phyloP scores from a whole-genome alignment of 2,888 invertebrate species.

The Antitype chi region DNA sequence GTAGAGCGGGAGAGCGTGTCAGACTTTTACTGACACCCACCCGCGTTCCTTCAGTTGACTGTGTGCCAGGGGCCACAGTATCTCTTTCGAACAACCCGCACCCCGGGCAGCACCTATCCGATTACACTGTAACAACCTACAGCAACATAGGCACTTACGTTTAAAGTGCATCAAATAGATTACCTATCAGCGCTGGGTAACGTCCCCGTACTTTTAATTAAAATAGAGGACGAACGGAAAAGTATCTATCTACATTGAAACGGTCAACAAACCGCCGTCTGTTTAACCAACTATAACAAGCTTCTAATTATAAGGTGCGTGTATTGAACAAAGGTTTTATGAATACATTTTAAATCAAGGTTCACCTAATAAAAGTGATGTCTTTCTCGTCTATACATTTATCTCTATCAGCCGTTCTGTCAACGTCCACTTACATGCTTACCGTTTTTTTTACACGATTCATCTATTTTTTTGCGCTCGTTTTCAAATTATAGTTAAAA shows the following conservation, averaged over 20 bases:
- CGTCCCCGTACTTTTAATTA: slow-evolving; percentile 50
- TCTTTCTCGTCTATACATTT: not conserved
- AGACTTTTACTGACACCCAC: too few species aligned
- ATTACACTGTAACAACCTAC: not conserved
- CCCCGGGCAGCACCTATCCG: not conserved
- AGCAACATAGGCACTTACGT: not conserved
- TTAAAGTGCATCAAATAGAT: slow-evolving; percentile 38
- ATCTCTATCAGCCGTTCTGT: not conserved
- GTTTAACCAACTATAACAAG: slow-evolving; percentile 4
- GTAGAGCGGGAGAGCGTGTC: too few species aligned
- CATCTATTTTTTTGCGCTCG: too few species aligned
- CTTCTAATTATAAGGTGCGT: slow-evolving; percentile 17
- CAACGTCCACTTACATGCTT: not conserved
- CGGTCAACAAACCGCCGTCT: slow-evolving; percentile 29
- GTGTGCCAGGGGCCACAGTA: too few species aligned
- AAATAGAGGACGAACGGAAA: slow-evolving; percentile 37
- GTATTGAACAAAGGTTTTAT: not conserved
- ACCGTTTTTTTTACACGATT: not conserved
- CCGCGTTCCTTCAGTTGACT: too few species aligned
- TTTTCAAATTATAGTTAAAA: too few species aligned
- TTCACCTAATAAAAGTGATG: not conserved
- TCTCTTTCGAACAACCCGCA: too few species aligned
- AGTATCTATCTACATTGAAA: slow-evolving; percentile 17
- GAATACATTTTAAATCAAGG: not conserved
- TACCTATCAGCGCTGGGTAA: not conserved